phyloP scores from a whole-genome alignment of 2,888 invertebrate genomes.

The Andrena haemorrhoa region DNA sequence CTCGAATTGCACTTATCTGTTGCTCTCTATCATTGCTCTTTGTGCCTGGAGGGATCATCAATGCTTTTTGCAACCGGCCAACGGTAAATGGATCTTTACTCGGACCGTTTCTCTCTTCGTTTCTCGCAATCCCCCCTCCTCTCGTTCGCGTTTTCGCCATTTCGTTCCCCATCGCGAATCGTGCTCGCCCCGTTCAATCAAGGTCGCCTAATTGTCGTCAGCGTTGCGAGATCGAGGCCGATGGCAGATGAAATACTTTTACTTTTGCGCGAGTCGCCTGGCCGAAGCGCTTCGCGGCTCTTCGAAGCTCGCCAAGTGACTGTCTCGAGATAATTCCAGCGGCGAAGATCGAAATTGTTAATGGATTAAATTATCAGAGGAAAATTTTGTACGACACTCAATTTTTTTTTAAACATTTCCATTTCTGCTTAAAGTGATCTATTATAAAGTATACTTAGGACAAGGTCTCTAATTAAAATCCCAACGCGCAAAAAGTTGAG shows the following conservation, averaged over 20 bases:
- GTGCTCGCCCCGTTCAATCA: constrained; percentile 41
- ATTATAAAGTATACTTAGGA: too few relatives aligned
- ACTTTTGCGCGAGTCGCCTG: neutral
- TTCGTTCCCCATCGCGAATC: constrained; percentile 11
- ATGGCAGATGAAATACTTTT: constrained; percentile 11
- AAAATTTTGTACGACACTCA: too few relatives aligned
- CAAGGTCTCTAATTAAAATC: too few relatives aligned
- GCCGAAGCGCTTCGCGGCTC: neutral
- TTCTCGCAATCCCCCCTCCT: constrained; percentile 43
- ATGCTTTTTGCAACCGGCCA: constrained; percentile 62
- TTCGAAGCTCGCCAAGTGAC: neutral
- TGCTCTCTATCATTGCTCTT: constrained; percentile 66
- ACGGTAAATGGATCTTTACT: constrained; percentile 61
- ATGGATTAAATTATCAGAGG: neutral
- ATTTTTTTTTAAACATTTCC: too few relatives aligned
- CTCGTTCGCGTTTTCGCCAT: constrained; percentile 6
- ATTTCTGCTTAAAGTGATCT: too few relatives aligned
- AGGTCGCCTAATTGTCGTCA: constrained; percentile 58
- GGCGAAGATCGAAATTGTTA: neutral
- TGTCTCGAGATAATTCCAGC: neutral
- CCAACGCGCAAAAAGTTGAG: neutral
- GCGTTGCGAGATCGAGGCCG: constrained; percentile 41
- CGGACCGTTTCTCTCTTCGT: constrained; percentile 37
- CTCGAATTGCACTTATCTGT: constrained; percentile 69
- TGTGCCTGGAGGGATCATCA: constrained; percentile 65